These are phyloP conservation scores for Drosophila pseudotakahashii DNA, from an alignment of 2,888 invertebrate genomes.

Conservation along the genomic window DNA sequence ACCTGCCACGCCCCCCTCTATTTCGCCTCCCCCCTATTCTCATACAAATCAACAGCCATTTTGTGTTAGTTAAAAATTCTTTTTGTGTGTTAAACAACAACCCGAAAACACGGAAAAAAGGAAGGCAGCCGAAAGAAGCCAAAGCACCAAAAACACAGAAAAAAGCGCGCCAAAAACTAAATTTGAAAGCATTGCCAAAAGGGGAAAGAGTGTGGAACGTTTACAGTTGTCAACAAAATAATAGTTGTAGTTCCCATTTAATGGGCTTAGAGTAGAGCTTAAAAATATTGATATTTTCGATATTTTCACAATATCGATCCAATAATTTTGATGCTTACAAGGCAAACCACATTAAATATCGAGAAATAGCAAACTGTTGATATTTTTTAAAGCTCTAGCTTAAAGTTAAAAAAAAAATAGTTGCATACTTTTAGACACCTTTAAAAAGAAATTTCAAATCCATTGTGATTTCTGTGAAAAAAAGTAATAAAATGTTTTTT, in stretches of 20 bases:
- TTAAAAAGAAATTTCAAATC: too few species aligned
- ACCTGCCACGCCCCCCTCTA: slow-evolving; percentile 1
- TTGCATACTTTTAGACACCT: too few species aligned
- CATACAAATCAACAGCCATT: slow-evolving; percentile 74
- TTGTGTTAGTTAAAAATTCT: slow-evolving; percentile 78
- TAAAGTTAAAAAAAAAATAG: too few species aligned
- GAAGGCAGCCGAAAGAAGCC: slow-evolving; percentile 16
- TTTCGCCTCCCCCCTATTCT: slow-evolving; percentile 32
- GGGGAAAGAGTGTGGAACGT: neutral
- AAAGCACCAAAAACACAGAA: slow-evolving; percentile 6
- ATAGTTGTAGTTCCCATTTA: neutral
- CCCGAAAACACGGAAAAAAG: slow-evolving; percentile 17
- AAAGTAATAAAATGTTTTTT: too few species aligned
- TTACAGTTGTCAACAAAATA: neutral
- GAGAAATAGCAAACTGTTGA: too few species aligned
- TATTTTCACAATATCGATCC: too few species aligned
- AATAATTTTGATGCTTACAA: too few species aligned
- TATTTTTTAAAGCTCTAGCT: too few species aligned
- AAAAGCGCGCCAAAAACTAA: slow-evolving; percentile 65
- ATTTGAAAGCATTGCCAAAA: slow-evolving; percentile 57
- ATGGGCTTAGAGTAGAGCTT: too few species aligned
- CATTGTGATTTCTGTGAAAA: too few species aligned
- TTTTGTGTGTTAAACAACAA: slow-evolving; percentile 56
- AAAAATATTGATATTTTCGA: too few species aligned
- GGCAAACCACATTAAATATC: too few species aligned